These are phyloP conservation scores for Geotria australis DNA, from an alignment of 2,797 vertebrate species.

Conservation along the genomic window DNA sequence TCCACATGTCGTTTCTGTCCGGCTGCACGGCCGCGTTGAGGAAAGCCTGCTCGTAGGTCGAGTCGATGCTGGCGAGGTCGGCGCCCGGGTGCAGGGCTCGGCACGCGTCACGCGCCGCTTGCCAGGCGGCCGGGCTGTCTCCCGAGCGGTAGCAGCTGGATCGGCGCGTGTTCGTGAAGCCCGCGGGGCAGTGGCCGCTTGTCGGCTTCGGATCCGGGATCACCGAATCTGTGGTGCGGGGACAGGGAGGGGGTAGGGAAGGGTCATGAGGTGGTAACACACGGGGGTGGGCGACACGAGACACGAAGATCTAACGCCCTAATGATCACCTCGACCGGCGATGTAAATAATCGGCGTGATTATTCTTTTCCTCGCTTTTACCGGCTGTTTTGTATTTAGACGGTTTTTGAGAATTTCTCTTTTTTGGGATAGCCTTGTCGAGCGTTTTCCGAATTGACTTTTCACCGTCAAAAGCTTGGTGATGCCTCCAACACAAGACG, in stretches of 20 bases:
- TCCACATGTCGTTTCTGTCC: slow-evolving; percentile 17
- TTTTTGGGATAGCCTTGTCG: too few relatives aligned
- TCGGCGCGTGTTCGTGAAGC: slow-evolving; percentile 20
- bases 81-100: slow-evolving; percentile 5
- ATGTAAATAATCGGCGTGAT: too few relatives aligned
- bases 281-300: too few relatives aligned
- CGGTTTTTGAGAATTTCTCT: too few relatives aligned
- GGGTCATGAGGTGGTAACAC: too few relatives aligned
- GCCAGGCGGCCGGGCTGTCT: slow-evolving; percentile 12
- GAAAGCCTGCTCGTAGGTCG: slow-evolving; percentile 33
- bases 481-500: too few relatives aligned
- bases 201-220: slow-evolving; percentile 12
- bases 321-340: too few relatives aligned
- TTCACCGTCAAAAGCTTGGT: too few relatives aligned
- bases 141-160: slow-evolving; percentile 23
- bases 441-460: too few relatives aligned
- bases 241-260: neutral
- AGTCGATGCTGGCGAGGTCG: slow-evolving; percentile 24
- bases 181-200: slow-evolving; percentile 9
- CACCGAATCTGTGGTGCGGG: slow-evolving; percentile 9
- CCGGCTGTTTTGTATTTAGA: too few relatives aligned
- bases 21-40: slow-evolving; percentile 16
- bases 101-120: slow-evolving; percentile 12
- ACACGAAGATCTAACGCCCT: too few relatives aligned
- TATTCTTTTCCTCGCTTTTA: too few relatives aligned